Evolutionary conservation across 2,888 invertebrate species (phyloP), one percentile per base, ranked within the genome.

Genomic region (Thera britannica): DNA sequence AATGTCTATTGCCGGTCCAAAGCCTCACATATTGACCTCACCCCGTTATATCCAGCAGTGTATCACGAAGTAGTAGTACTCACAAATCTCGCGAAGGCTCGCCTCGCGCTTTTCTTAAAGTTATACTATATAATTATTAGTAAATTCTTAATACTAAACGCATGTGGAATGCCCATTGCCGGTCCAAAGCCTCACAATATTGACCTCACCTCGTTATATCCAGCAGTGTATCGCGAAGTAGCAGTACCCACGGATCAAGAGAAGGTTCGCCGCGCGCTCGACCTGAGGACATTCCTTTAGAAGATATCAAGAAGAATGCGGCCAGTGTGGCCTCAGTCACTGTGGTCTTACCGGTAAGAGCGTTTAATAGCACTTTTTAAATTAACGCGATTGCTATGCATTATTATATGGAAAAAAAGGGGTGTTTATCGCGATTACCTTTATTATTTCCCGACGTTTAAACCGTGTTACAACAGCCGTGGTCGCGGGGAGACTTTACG

Each of bases 261-360:
- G 97, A 97, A 35, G 94, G 94, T 12, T 97, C 97, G n/a, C 96
- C 97, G 0, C 92, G 97, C 51, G 96, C 97, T 0, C 94, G 96
- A 67, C 97, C 97, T 73, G 97, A 97, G 81, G 97, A 97, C 78
- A 97, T 97, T 57, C 97, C 97, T 0, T 85, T 97, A 54, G 97
- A 97, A 80, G 96, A 97, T 72, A 97, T 97, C 79, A 95, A 95
- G 72, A 94, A 95, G 70, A 94, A 94, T 3, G 90, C 95, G 0
- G 92, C 90, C 58, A 67, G 75, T 0, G 52, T 34, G 9, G 57
- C 70, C 7, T 2, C 71, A 2, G 12, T 96, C 93, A 71, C 83
- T 8, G 63, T 65, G 4, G 64, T 56, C 4, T 68, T 41, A 49
- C 85, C 82, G 83, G 87, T 87, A 52, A 23, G 58, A 54, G 38